Evolutionary conservation across 2,113 vertebrate genomes (phyloP).

Genomic region (Garra rufa): DNA sequence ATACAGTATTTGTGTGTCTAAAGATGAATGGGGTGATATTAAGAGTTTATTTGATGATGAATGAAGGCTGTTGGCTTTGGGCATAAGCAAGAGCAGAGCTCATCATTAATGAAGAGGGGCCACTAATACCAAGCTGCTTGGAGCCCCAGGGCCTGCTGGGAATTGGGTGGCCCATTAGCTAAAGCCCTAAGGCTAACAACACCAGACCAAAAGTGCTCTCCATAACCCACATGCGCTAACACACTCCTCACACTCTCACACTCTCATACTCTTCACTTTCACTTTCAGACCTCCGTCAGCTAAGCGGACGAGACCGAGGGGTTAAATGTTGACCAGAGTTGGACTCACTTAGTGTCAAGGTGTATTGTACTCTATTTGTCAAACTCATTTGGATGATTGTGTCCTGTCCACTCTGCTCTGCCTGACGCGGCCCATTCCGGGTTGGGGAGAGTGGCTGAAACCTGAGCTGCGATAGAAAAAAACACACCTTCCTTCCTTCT

Average conservation of each 20-base stretch:
- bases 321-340: constrained; percentile 44
- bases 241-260: not conserved
- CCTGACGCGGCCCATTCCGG: constrained; percentile 51
- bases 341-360: constrained; percentile 23
- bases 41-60: constrained; percentile 43
- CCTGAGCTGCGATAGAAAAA: constrained; percentile 48
- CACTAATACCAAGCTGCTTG: constrained; percentile 71
- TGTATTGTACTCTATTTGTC: not conserved
- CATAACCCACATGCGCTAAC: constrained; percentile 28
- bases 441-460: constrained; percentile 54
- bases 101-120: constrained; percentile 70
- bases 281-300: constrained; percentile 16
- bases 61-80: constrained; percentile 25
- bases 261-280: constrained; percentile 23
- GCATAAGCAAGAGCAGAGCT: constrained; percentile 64
- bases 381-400: constrained; percentile 38
- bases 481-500: constrained; percentile 52
- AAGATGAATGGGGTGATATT: constrained; percentile 22
- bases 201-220: constrained; percentile 50
- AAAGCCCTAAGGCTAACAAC: constrained; percentile 70
- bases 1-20: not conserved
- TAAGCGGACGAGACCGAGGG: not conserved
- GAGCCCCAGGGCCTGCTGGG: constrained; percentile 70
- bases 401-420: constrained; percentile 44
- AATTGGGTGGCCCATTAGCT: constrained; percentile 78